Conservation (phyloP, 2,888 invertebrate genomes). For the Druceiella hillmani region DNA sequence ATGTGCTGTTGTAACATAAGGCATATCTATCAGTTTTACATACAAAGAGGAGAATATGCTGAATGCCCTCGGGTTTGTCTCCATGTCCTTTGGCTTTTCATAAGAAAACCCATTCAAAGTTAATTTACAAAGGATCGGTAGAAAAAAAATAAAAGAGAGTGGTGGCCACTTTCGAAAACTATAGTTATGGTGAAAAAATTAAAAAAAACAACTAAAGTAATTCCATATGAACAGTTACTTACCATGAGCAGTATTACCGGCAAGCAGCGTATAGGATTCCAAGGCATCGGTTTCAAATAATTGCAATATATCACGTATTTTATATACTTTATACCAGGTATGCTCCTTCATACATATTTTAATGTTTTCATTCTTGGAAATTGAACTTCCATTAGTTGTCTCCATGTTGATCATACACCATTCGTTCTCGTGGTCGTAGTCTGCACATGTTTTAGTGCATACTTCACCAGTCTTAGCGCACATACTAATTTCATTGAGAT, state of each 20-base stretch:
- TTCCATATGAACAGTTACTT: too few species aligned
- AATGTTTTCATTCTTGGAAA: background rate
- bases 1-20: too few species aligned
- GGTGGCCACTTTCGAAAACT: too few species aligned
- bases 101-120: too few species aligned
- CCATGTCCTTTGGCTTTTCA: too few species aligned
- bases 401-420: conserved; percentile 9
- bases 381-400: background rate
- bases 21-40: too few species aligned
- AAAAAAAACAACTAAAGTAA: too few species aligned
- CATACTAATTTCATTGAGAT: conserved; percentile 1
- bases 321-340: conserved; percentile 39
- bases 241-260: conserved; percentile 62
- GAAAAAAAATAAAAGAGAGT: too few species aligned
- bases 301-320: conserved; percentile 36
- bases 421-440: background rate
- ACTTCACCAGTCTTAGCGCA: conserved; percentile 1
- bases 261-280: conserved; percentile 47
- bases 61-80: too few species aligned
- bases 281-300: conserved; percentile 29
- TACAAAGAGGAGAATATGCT: too few species aligned
- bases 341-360: conserved; percentile 6
- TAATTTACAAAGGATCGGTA: too few species aligned
- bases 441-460: background rate
- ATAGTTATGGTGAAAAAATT: too few species aligned